A percentile compares a stretch with the other conserved stretches of the same genome.
Conservation (phyloP, 2,797 vertebrate species). For the Ispidina picta region DNA sequence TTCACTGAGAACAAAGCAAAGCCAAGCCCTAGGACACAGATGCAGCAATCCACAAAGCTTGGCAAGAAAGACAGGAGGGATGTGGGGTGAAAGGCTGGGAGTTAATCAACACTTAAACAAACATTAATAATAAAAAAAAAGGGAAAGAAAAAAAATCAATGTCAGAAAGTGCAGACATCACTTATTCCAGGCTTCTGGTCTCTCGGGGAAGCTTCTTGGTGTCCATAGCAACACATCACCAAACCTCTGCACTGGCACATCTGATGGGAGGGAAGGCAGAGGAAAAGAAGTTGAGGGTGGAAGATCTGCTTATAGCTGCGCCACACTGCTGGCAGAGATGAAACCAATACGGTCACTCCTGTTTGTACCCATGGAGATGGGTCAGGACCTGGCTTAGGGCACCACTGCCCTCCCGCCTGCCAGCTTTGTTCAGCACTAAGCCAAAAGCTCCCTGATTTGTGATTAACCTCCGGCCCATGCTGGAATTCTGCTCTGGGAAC, state of each 20-base stretch:
- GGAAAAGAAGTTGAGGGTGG: background rate
- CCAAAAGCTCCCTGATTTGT: background rate
- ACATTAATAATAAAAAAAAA: background rate
- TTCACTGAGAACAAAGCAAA: background rate
- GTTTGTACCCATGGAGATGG: background rate
- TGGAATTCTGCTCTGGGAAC: slow-evolving; percentile 37
- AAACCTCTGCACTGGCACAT: background rate
- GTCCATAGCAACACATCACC: slow-evolving; percentile 65
- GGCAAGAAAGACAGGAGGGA: background rate
- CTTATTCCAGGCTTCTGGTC: slow-evolving; percentile 44
- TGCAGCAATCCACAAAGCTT: background rate
- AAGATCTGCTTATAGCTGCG: background rate
- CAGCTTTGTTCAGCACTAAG: background rate
- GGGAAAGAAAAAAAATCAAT: background rate
- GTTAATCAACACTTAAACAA: slow-evolving; percentile 24
- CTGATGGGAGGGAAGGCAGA: background rate
- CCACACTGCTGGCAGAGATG: background rate
- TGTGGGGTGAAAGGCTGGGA: background rate
- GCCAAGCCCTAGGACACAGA: slow-evolving; percentile 37
- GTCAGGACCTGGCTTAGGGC: background rate
- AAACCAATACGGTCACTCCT: rapidly evolving
- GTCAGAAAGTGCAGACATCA: slow-evolving; percentile 14
- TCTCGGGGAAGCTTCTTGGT: slow-evolving; percentile 62
- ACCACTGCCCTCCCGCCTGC: background rate
- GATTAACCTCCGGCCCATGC: background rate